Evolutionary conservation across 2,113 vertebrate genomes (phyloP).

Genomic region (Caracal caracal): DNA sequence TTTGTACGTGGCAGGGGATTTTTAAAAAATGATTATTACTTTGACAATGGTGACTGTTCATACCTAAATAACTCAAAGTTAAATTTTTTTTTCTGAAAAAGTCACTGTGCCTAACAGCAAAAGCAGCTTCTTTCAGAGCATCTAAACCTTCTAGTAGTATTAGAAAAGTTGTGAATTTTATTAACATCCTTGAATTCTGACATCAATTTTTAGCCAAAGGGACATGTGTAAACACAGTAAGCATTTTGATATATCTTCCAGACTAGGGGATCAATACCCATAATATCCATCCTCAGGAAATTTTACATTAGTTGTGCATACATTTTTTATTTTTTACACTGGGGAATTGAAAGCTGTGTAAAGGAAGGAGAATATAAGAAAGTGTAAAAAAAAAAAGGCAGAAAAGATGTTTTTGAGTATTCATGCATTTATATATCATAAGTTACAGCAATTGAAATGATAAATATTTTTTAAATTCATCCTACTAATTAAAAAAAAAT

Average conservation of each 20-base stretch:
- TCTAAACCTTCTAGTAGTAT: not conserved
- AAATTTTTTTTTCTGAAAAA: not conserved
- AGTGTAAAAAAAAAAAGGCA: not conserved
- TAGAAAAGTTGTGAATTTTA: conserved; percentile 42
- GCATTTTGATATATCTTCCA: not conserved
- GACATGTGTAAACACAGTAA: not conserved
- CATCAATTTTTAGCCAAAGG: conserved; percentile 22
- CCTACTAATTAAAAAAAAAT: not conserved
- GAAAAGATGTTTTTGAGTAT: not conserved
- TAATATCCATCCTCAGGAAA: not conserved
- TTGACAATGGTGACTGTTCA: not conserved
- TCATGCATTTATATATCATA: not conserved
- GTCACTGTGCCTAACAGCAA: not conserved
- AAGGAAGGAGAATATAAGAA: not conserved
- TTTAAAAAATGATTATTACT: not conserved
- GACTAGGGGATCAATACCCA: not conserved
- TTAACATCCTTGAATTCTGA: conserved; percentile 40
- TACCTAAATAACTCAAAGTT: not conserved
- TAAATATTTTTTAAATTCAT: not conserved
- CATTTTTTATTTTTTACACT: not conserved
- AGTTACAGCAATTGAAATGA: not conserved
- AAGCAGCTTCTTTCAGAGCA: not conserved
- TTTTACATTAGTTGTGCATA: not conserved
- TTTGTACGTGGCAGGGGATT: not conserved
- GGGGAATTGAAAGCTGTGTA: not conserved